Conservation (phyloP, 1,140 invertebrate genomes). For the Aphelenchoides fujianensis region DNA sequence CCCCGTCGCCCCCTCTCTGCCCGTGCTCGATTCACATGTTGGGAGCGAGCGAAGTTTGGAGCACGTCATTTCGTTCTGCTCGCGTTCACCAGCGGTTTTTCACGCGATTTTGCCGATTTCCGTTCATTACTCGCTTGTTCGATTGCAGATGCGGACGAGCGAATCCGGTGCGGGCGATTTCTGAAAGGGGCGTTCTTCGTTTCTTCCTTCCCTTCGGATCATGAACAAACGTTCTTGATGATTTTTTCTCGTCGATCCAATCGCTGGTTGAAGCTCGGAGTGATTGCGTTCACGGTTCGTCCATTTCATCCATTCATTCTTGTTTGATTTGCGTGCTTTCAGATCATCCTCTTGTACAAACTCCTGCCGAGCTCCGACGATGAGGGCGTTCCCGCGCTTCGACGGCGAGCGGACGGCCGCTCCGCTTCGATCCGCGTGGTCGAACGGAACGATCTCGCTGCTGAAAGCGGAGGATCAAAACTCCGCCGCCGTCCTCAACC, state of each 20-base stretch:
- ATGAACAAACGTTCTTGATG: background rate
- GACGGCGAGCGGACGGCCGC: background rate
- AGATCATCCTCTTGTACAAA: background rate
- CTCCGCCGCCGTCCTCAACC: background rate
- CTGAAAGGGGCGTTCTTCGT: no score
- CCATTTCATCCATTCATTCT: background rate
- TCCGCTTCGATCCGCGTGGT: background rate
- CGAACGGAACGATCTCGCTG: background rate
- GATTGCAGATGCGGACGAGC: no score
- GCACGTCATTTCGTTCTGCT: no score
- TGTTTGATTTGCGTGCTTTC: background rate
- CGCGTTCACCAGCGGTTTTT: no score
- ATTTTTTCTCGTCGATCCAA: background rate
- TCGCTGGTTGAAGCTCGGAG: background rate
- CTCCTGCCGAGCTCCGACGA: background rate
- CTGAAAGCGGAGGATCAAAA: constrained; percentile 3
- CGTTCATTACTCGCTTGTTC: no score
- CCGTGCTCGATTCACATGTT: no score
- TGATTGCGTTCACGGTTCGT: background rate
- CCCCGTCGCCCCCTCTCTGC: background rate
- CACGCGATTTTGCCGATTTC: no score
- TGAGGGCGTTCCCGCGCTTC: background rate
- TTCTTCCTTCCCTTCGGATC: no score
- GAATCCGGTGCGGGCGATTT: no score
- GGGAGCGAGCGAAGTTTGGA: no score